Evolutionary conservation across 37 sponge, comb jelly and placozoan species (phyloP).

Genomic region (Hexactinellida sp.): DNA sequence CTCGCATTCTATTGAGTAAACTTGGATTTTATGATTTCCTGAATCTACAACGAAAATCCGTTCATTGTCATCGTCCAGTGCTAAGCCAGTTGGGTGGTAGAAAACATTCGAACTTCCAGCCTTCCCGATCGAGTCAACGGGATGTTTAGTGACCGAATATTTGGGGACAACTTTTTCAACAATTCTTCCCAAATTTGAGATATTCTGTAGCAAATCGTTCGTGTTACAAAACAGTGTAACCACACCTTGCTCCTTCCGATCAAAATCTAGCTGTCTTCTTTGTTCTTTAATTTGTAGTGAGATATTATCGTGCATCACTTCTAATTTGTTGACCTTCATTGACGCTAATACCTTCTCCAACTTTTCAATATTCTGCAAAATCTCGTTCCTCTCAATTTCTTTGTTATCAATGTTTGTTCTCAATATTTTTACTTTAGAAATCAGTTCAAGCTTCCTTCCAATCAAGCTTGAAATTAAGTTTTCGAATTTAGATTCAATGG

Average conservation of each 20-base stretch:
- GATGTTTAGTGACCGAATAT: background rate
- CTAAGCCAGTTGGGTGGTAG: background rate
- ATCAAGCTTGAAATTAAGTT: background rate
- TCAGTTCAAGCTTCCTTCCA: background rate
- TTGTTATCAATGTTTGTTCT: background rate
- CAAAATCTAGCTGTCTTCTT: background rate
- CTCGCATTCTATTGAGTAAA: background rate
- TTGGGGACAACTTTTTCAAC: background rate
- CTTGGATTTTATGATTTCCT: background rate
- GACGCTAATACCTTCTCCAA: background rate
- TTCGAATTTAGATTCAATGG: background rate
- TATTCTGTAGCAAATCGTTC: background rate
- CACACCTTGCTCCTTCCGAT: background rate
- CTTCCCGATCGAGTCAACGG: background rate
- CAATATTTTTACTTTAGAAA: background rate
- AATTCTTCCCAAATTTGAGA: background rate
- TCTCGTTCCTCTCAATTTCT: background rate
- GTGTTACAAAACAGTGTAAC: background rate
- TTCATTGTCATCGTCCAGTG: background rate
- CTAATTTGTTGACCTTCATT: background rate
- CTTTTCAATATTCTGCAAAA: background rate
- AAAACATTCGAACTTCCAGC: background rate
- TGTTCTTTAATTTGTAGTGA: background rate
- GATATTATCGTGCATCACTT: background rate
- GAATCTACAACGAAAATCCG: background rate